These are phyloP conservation scores for Synergus laeviventris DNA, from an alignment of 2,888 invertebrate species.

Conservation along the genomic window DNA sequence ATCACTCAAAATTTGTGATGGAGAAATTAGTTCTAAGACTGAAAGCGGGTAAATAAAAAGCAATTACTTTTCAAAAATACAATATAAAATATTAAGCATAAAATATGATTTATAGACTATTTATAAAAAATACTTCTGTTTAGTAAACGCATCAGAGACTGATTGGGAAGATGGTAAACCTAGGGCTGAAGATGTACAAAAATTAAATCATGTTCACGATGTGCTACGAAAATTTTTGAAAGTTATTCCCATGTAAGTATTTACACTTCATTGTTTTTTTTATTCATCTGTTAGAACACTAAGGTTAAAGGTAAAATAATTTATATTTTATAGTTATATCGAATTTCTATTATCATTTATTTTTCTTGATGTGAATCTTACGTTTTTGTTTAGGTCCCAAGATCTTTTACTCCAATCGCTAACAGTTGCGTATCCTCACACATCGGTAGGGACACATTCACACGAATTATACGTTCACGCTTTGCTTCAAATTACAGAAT, in stretches of 20 bases:
- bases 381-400: conserved; percentile 80
- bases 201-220: conserved; percentile 82
- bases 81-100: conserved; percentile 17
- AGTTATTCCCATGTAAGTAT: conserved; percentile 80
- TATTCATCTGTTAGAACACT: neutral
- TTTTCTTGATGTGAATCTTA: conserved; percentile 7
- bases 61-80: conserved; percentile 6
- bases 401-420: conserved; percentile 83
- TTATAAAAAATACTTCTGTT: conserved; percentile 36
- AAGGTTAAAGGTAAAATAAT: neutral
- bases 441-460: conserved; percentile 81
- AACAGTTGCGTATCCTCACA: conserved; percentile 85
- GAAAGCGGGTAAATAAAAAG: conserved; percentile 77
- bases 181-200: conserved; percentile 77
- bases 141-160: conserved; percentile 72
- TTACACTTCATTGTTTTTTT: conserved; percentile 39
- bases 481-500: conserved; percentile 85
- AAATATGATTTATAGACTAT: neutral
- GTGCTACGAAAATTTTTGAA: conserved; percentile 76
- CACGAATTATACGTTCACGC: conserved; percentile 89
- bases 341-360: neutral
- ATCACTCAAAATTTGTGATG: conserved; percentile 81
- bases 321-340: neutral
- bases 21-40: conserved; percentile 81
- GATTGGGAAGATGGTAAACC: conserved; percentile 82